A percentile compares a stretch with the other conserved stretches of the same genome.
These are phyloP conservation scores for Lycia hirtaria DNA, from an alignment of 2,888 invertebrate species.

Conservation along the genomic window DNA sequence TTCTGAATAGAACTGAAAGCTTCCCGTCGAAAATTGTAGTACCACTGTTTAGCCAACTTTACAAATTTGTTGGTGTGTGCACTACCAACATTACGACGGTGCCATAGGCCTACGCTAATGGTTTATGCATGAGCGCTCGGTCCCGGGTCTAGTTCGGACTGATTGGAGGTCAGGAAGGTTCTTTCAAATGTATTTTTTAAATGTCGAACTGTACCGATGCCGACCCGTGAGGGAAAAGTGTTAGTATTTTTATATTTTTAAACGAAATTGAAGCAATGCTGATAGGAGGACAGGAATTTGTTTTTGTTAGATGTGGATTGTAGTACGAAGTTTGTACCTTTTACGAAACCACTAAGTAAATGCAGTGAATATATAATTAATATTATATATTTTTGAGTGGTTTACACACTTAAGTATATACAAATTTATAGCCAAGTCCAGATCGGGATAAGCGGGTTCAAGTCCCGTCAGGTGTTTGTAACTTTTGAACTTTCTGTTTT, in stretches of 20 bases:
- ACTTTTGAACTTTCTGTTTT: too few relatives aligned
- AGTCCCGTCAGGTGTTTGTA: too few relatives aligned
- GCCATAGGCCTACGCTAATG: conserved; percentile 10
- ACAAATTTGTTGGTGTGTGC: background rate
- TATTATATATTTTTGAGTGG: too few relatives aligned
- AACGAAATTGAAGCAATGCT: background rate
- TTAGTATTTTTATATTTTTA: background rate
- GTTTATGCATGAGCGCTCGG: conserved; percentile 14
- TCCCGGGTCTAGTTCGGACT: conserved; percentile 13
- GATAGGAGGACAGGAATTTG: too few relatives aligned
- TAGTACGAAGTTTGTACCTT: too few relatives aligned
- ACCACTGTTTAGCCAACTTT: background rate
- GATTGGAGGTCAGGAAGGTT: conserved; percentile 14
- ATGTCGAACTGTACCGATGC: background rate
- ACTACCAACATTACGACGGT: conserved; percentile 6
- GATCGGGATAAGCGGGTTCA: too few relatives aligned
- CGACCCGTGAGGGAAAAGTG: background rate
- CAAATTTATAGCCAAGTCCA: too few relatives aligned
- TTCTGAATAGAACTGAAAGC: background rate
- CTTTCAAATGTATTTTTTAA: conserved; percentile 16
- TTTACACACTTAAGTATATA: too few relatives aligned
- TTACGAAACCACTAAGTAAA: too few relatives aligned
- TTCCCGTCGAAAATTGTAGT: background rate
- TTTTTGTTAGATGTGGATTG: too few relatives aligned
- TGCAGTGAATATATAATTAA: too few relatives aligned